Conservation (phyloP, 2,113 vertebrate species). For the Colaptes auratus region DNA sequence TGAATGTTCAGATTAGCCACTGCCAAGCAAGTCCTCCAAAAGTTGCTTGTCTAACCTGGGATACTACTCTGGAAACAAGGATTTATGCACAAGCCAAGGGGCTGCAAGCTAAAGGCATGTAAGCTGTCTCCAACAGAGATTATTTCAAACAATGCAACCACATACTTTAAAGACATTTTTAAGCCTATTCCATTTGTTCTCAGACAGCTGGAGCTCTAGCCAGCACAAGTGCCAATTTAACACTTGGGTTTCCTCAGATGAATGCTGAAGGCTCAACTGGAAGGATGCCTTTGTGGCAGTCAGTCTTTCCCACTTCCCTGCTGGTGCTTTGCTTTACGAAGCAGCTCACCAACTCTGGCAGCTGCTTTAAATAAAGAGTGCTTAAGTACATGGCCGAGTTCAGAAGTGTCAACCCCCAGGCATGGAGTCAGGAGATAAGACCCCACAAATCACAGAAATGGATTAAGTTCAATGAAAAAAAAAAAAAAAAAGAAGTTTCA, state of each 20-base stretch:
- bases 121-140: not conserved
- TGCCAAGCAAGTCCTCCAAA: not conserved
- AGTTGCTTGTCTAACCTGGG: not conserved
- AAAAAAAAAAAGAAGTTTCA: not conserved
- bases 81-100: rapidly evolving
- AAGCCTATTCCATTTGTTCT: slow-evolving; percentile 25
- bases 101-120: not conserved
- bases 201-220: slow-evolving; percentile 23
- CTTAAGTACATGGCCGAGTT: not conserved
- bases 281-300: not conserved
- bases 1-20: not conserved
- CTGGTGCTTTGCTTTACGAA: not conserved
- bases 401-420: not conserved
- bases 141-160: slow-evolving; percentile 9
- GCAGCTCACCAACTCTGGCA: not conserved
- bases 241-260: not conserved
- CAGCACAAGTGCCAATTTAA: not conserved
- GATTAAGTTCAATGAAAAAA: not conserved
- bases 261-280: not conserved
- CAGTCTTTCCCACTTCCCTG: not conserved
- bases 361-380: not conserved
- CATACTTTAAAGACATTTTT: not conserved
- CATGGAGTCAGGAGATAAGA: not conserved
- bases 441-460: not conserved
- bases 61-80: not conserved